phyloP scores from a whole-genome alignment of 2,797 vertebrate species.

The Platalea minor region DNA sequence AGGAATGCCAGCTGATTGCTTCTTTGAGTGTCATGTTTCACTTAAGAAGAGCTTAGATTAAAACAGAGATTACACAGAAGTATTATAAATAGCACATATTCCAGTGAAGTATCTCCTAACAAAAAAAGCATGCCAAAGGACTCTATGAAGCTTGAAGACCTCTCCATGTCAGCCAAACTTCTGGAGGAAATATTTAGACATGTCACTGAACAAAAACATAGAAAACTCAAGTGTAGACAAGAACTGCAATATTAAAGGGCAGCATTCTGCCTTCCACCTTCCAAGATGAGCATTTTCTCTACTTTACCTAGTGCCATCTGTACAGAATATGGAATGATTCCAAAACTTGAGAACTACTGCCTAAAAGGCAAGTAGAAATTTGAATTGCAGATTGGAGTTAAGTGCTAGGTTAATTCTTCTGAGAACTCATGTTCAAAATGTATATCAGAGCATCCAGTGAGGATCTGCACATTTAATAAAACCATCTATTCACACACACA shows the following conservation, averaged over 20 bases:
- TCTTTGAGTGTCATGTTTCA: background rate
- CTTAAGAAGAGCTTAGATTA: background rate
- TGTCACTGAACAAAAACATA: background rate
- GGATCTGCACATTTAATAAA: background rate
- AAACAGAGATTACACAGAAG: background rate
- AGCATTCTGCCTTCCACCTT: background rate
- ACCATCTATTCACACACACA: background rate
- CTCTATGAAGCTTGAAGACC: background rate
- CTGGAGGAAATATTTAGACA: background rate
- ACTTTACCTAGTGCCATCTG: background rate
- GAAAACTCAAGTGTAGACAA: background rate
- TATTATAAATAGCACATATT: background rate
- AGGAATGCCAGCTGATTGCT: background rate
- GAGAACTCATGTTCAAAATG: background rate
- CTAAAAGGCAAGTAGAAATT: background rate
- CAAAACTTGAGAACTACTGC: background rate
- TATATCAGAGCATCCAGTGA: background rate
- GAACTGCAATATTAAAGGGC: background rate
- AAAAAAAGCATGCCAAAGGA: background rate
- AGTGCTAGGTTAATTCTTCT: background rate
- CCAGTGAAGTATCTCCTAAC: background rate
- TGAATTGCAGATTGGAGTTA: background rate
- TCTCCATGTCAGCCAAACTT: background rate
- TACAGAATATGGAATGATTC: background rate
- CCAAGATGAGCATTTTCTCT: background rate